Evolutionary conservation across 2,113 vertebrate genomes (phyloP).

Genomic region (Steatornis caripensis): DNA sequence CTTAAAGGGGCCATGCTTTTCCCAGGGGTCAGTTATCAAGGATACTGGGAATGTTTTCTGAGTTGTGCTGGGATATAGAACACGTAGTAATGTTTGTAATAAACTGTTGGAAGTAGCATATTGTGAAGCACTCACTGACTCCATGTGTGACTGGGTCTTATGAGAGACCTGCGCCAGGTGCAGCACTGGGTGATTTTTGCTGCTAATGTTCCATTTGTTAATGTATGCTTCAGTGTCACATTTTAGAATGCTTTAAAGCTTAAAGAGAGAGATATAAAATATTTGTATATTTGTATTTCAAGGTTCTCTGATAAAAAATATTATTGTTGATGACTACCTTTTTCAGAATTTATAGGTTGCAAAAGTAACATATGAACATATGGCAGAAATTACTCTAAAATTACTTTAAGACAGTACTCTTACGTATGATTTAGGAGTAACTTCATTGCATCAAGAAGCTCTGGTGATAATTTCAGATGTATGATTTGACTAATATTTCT

Average conservation of each 20-base stretch:
- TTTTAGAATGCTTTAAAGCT: neutral
- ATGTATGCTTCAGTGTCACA: accelerated
- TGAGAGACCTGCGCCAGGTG: accelerated
- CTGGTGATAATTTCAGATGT: neutral
- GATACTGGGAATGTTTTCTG: neutral
- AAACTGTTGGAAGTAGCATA: neutral
- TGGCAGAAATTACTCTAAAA: neutral
- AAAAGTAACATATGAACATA: neutral
- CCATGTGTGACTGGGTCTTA: neutral
- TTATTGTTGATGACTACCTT: neutral
- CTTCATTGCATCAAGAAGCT: neutral
- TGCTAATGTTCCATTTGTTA: neutral
- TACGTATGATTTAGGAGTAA: neutral
- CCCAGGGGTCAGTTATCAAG: neutral
- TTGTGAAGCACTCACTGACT: neutral
- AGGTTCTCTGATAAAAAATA: neutral
- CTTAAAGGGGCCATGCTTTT: neutral
- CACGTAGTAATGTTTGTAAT: neutral
- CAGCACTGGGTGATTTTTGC: neutral
- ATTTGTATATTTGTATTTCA: neutral
- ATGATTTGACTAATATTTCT: neutral
- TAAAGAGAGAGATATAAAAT: neutral
- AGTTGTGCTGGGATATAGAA: neutral
- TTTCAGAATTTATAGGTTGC: neutral
- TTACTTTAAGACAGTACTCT: neutral